phyloP scores from a whole-genome alignment of 1,140 invertebrate species.

The Magallana angulata region DNA sequence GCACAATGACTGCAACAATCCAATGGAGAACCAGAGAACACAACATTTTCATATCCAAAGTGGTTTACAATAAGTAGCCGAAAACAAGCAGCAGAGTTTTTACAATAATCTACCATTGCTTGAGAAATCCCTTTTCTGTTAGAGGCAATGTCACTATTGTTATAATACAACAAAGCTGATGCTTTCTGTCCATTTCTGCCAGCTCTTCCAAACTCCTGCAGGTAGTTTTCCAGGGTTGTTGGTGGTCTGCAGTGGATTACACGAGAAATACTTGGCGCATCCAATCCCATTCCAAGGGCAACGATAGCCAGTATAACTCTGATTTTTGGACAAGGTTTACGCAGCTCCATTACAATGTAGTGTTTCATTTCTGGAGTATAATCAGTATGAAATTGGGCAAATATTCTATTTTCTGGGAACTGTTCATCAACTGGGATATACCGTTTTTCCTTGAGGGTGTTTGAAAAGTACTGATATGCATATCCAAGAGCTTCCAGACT shows the following conservation, averaged over 20 bases:
- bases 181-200: slow-evolving; percentile 50
- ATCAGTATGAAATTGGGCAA: slow-evolving; percentile 53
- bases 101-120: slow-evolving; percentile 43
- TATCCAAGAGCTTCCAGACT: slow-evolving; percentile 48
- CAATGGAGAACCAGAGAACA: slow-evolving; percentile 31
- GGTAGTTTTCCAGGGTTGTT: slow-evolving; percentile 55
- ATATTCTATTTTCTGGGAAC: slow-evolving; percentile 51
- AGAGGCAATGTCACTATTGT: slow-evolving; percentile 52
- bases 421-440: slow-evolving; percentile 21
- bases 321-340: slow-evolving; percentile 40
- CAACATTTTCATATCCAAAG: slow-evolving; percentile 47
- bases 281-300: slow-evolving; percentile 56
- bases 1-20: not conserved
- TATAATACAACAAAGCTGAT: slow-evolving; percentile 47
- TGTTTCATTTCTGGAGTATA: slow-evolving; percentile 53
- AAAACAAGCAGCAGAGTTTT: not conserved
- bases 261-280: slow-evolving; percentile 43
- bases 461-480: slow-evolving; percentile 10
- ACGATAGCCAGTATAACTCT: slow-evolving; percentile 55
- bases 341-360: slow-evolving; percentile 48
- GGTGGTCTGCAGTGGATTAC: slow-evolving; percentile 54
- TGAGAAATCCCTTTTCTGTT: slow-evolving; percentile 39
- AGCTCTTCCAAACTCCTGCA: slow-evolving; percentile 53
- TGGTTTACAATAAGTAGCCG: slow-evolving; percentile 31
- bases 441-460: not conserved